Evolutionary conservation across 2,797 vertebrate species (phyloP), one percentile per base, ranked within the genome.

Genomic region (Sarcophilus harrisii): DNA sequence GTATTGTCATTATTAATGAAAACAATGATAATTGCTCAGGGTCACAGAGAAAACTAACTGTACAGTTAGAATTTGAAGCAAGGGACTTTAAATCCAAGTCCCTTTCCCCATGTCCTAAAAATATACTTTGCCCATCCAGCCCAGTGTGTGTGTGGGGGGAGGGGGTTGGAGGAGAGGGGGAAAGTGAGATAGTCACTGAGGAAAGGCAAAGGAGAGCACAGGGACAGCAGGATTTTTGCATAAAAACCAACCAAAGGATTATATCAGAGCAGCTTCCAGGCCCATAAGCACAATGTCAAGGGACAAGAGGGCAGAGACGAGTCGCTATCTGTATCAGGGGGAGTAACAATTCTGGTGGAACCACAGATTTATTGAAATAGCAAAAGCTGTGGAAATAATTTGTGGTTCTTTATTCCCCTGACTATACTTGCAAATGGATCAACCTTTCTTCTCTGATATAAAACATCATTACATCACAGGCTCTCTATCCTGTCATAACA

Each of bases 401-500:
- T 28, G 8, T 4, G 10, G 38, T 5, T 81, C 66, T 45, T 45
- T 87, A 24, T 87, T 12, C 27, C 73, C 73, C 73, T 87, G 8
- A 49, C 38, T 45, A 12, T 8, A 87, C 21, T 49, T 49, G 21
- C 73, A 87, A 49, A 49, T 45, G 38, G 9, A 87, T 87, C 73
- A 11, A 49, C 10, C 21, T 87, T 45, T 87, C 21, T 24, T 96
- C 94, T 32, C 90, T 96, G 89, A 8, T 62, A 8, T 30, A 27
- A 93, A 94, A 1, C 90, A 81, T 90, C 27, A 38, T 94, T 58
- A 96, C 2, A 94, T 95, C 30, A 91, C 5, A 96, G 9, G 12
- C 62, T 94, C 18, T 32, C 6, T 60, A 32, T 1, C 66, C 93
- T 95, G 92, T 93, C 73, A 96, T 13, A 58, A 55, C 9, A 24